phyloP scores from a whole-genome alignment of 2,797 vertebrate species.

The Esox lucius region DNA sequence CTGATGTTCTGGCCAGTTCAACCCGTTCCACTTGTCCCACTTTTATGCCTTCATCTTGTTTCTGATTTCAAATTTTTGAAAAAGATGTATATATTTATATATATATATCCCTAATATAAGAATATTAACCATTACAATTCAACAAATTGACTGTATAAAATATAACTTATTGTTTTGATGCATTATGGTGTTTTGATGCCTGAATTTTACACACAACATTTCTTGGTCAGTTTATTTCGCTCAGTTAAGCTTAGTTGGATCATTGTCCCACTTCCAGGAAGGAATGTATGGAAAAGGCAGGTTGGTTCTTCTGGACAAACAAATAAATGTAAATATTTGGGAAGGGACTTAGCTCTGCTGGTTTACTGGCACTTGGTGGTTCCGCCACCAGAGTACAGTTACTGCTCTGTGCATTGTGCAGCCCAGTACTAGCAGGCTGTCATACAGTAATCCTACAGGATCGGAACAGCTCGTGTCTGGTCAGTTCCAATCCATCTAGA shows the following conservation, averaged over 20 bases:
- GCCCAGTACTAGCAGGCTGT: not conserved
- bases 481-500: constrained; percentile 13
- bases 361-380: not conserved
- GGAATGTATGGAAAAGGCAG: constrained; percentile 2
- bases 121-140: no score
- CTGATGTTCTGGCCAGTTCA: no score
- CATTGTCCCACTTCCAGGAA: constrained; percentile 1
- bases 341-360: constrained; percentile 1
- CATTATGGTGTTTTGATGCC: no score
- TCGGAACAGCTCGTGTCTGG: constrained; percentile 4
- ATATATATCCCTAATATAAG: no score
- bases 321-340: constrained; percentile 23
- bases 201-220: not conserved
- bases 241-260: constrained; percentile 4
- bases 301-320: constrained; percentile 23
- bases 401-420: constrained; percentile 4
- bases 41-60: no score
- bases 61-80: no score
- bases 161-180: no score
- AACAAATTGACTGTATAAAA: no score
- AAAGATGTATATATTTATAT: no score
- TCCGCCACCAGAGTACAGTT: constrained; percentile 1
- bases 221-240: not conserved
- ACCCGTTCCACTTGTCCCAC: no score
- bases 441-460: not conserved